These are phyloP conservation scores for Baryphthengus martii DNA, from an alignment of 2,113 vertebrate genomes.

Conservation along the genomic window DNA sequence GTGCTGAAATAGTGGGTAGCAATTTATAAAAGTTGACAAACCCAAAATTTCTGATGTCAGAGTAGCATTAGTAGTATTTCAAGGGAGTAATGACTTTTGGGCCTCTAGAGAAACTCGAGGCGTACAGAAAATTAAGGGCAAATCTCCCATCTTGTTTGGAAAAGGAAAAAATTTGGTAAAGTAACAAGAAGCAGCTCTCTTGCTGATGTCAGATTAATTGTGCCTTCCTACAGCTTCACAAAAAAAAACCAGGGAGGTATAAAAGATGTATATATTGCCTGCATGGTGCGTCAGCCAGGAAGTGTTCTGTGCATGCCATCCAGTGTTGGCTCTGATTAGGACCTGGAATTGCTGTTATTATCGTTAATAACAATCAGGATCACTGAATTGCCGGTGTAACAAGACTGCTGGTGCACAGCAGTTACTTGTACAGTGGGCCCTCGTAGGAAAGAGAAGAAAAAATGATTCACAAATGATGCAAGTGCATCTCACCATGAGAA, in stretches of 20 bases:
- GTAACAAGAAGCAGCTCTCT: background rate
- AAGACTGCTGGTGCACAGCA: background rate
- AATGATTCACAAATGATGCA: background rate
- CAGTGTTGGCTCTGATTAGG: background rate
- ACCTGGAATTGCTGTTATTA: background rate
- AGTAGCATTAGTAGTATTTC: background rate
- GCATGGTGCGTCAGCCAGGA: background rate
- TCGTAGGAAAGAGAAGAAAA: background rate
- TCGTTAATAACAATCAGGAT: background rate
- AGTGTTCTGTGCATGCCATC: background rate
- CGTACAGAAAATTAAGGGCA: background rate
- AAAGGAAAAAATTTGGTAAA: background rate
- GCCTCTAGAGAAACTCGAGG: background rate
- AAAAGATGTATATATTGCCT: background rate
- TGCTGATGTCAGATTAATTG: background rate
- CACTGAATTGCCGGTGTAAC: accelerated
- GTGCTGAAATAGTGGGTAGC: background rate
- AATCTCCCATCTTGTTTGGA: background rate
- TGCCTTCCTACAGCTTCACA: background rate
- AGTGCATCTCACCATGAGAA: accelerated
- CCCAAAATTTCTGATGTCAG: background rate
- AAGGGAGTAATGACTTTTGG: background rate
- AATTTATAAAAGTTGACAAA: background rate
- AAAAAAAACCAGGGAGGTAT: background rate
- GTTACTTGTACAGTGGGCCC: background rate